Conservation (phyloP, 2,797 vertebrate genomes). For the Macroramphosus scolopax region DNA sequence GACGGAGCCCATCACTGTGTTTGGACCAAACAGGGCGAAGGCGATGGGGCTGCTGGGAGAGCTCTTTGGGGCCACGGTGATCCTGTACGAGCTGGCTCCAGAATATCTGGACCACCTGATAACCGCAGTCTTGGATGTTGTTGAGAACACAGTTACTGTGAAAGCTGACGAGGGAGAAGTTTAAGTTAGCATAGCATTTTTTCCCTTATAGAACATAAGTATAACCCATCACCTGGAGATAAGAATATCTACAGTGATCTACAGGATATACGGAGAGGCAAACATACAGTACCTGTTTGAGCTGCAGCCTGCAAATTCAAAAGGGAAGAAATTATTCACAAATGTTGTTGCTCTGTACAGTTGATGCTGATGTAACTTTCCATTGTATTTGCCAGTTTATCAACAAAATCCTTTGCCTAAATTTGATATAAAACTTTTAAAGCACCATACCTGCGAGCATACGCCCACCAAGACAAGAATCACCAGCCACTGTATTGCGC, state of each 20-base stretch:
- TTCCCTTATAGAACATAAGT: neutral
- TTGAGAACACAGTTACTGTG: slow-evolving; percentile 63
- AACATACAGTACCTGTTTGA: slow-evolving; percentile 70
- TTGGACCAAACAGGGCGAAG: slow-evolving; percentile 70
- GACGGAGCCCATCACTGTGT: slow-evolving; percentile 77
- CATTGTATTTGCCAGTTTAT: neutral
- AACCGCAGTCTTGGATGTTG: slow-evolving; percentile 72
- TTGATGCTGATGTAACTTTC: too few relatives aligned
- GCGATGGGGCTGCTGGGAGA: slow-evolving; percentile 38
- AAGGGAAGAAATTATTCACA: slow-evolving; percentile 15
- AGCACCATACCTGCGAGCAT: slow-evolving; percentile 66
- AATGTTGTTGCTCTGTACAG: too few relatives aligned
- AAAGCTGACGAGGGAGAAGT: slow-evolving; percentile 53
- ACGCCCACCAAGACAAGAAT: slow-evolving; percentile 56
- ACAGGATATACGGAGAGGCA: slow-evolving; percentile 1
- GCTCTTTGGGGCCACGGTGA: slow-evolving; percentile 62
- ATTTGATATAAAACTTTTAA: neutral
- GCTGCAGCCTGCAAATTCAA: slow-evolving; percentile 75
- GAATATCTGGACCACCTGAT: slow-evolving; percentile 72
- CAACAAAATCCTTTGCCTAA: neutral
- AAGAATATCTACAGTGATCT: neutral
- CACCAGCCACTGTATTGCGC: slow-evolving; percentile 46
- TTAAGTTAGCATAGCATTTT: too few relatives aligned
- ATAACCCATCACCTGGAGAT: neutral
- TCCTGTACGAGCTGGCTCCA: slow-evolving; percentile 74